Conservation (phyloP, 1,140 invertebrate species). For the Neotoxoptera formosana region DNA sequence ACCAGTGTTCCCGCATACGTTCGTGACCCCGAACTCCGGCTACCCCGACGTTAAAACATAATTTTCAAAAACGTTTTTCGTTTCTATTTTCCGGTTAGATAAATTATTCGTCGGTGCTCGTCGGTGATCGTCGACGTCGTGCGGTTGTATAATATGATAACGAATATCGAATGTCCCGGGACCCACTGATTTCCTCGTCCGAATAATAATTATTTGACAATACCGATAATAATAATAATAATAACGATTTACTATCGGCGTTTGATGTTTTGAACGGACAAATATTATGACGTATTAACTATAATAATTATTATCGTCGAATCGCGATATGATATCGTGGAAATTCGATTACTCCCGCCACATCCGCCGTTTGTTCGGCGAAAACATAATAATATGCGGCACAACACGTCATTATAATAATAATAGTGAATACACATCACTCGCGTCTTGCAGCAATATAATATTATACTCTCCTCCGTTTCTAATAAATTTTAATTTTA, state of each 20-base stretch:
- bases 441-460: too few species aligned
- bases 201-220: neutral
- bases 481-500: conserved; percentile 6
- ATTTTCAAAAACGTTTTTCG: neutral
- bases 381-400: neutral
- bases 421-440: neutral
- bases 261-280: neutral
- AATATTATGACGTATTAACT: neutral
- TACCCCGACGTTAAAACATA: neutral
- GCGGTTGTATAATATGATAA: neutral
- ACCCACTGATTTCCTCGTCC: neutral
- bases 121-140: neutral
- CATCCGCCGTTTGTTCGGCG: neutral
- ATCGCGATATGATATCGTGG: neutral
- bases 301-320: neutral
- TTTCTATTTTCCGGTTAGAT: neutral
- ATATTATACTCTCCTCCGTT: neutral
- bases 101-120: neutral
- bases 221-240: too few species aligned
- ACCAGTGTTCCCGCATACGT: neutral
- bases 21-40: neutral
- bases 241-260: neutral
- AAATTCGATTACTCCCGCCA: neutral
- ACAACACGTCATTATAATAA: too few species aligned
- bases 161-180: neutral